These are phyloP conservation scores for Balaenoptera acutorostrata DNA, from an alignment of 2,113 vertebrate species.

Conservation along the genomic window DNA sequence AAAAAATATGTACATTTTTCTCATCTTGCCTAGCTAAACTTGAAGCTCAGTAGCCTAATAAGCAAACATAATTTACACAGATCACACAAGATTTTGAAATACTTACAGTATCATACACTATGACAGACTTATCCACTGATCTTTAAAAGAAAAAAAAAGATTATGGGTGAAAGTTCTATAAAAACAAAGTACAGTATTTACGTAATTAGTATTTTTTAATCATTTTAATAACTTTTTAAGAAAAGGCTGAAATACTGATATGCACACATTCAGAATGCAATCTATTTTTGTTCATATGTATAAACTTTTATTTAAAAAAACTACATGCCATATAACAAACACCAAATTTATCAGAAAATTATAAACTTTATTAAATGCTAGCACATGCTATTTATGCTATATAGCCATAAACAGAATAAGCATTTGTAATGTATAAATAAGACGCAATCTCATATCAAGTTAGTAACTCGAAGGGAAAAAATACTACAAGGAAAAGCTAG, in stretches of 20 bases:
- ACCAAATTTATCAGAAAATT: conserved; percentile 34
- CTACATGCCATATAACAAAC: background rate
- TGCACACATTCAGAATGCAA: background rate
- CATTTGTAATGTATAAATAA: background rate
- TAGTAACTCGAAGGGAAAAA: conserved; percentile 30
- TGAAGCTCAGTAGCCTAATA: conserved; percentile 8
- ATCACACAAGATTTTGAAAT: background rate
- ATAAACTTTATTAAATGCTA: background rate
- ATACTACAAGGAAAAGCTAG: background rate
- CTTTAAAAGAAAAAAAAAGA: conserved; percentile 78
- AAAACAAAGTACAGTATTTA: conserved; percentile 11
- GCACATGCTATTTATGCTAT: background rate
- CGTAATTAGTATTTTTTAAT: conserved; percentile 6
- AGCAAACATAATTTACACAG: conserved; percentile 14
- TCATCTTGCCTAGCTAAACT: background rate
- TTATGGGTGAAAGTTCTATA: background rate
- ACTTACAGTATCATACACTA: conserved; percentile 88
- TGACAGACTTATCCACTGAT: conserved; percentile 90
- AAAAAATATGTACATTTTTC: background rate
- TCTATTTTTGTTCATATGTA: background rate
- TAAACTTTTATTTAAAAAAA: background rate
- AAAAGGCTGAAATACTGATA: background rate
- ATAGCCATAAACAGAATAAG: background rate
- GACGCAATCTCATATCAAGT: background rate
- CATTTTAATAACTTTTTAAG: background rate